Evolutionary conservation across 2,797 vertebrate genomes (phyloP), one percentile per base, ranked within the genome.

Genomic region (Notoglanidium macrostoma): DNA sequence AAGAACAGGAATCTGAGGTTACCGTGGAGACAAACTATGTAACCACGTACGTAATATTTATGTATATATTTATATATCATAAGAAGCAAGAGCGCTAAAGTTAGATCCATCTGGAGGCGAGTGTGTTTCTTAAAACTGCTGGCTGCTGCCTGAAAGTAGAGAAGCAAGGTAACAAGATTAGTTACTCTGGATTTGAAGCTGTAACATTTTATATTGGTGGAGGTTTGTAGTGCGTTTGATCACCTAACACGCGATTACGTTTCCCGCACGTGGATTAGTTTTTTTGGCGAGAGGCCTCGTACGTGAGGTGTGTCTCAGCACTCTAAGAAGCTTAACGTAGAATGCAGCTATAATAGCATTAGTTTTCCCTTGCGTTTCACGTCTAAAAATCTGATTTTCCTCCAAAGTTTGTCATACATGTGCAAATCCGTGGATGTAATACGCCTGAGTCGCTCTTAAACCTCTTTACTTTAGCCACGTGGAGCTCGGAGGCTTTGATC

Each of bases 321-420:
- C 88, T 73, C 74, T 96, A 96, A 96, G 95, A 94, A 90, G 95
- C 94, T 96, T 95, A 96, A n/a, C 19, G 67, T 79, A 90, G 93
- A 94, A 94, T 94, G 93, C 93, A 88, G 82, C 79, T 78, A 87
- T 96, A 95, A 96, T 95, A 95, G 94, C 92, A 92, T 95, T 94
- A 94, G 93, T 93, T 93, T 92, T 92, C 88, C 86, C 78, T 90
- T 87, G 29, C 63, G 67, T 90, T 93, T 93, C 89, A 89, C 74
- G 65, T 85, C 54, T 32, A 81, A 86, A 88, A 89, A 90, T 89
- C 86, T 0, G 84, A 88, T 89, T 90, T 89, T 89, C 85, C 74
- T 89, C 77, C 90, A 93, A 94, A 93, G 90, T 95, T 94, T 95
- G 93, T 92, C 92, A 93, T 91, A 89, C 80, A 51, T 51, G 61